A percentile compares a stretch with the other conserved stretches of the same genome.
phyloP scores from a whole-genome alignment of 2,888 invertebrate genomes.

The Mimumesa dahlbomi region DNA sequence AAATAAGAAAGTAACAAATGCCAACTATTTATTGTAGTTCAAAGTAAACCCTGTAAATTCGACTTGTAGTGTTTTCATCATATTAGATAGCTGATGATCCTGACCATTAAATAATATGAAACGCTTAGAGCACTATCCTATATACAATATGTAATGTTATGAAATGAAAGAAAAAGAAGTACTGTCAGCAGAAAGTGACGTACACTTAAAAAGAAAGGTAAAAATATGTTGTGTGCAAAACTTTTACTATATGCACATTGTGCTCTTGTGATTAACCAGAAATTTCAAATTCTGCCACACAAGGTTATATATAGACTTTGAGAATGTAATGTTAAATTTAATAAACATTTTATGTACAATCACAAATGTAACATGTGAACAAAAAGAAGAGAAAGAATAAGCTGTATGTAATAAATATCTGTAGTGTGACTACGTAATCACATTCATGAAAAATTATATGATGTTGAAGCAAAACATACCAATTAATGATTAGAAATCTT shows the following conservation, averaged over 20 bases:
- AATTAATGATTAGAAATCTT: constrained; percentile 64
- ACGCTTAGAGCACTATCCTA: constrained; percentile 31
- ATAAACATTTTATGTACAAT: constrained; percentile 56
- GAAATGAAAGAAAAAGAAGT: constrained; percentile 27
- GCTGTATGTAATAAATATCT: constrained; percentile 48
- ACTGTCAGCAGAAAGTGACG: constrained; percentile 46
- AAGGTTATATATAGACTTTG: constrained; percentile 38
- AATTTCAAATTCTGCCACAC: constrained; percentile 35
- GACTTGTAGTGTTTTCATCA: constrained; percentile 19
- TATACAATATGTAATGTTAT: constrained; percentile 25
- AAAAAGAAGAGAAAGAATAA: constrained; percentile 36
- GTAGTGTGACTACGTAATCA: constrained; percentile 51
- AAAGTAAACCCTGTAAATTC: too few relatives aligned
- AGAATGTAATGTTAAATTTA: constrained; percentile 47
- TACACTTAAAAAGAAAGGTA: constrained; percentile 49
- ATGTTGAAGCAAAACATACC: constrained; percentile 59
- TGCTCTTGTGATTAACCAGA: constrained; percentile 46
- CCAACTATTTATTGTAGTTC: background rate
- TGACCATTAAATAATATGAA: constrained; percentile 31
- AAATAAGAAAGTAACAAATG: constrained; percentile 5
- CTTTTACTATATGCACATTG: constrained; percentile 44
- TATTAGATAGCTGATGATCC: constrained; percentile 24
- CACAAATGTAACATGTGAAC: constrained; percentile 43
- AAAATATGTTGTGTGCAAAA: constrained; percentile 47
- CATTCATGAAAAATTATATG: constrained; percentile 58